Base-by-base conservation (phyloP, 2,113 vertebrate genomes). In the Pollachius pollachius region DNA sequence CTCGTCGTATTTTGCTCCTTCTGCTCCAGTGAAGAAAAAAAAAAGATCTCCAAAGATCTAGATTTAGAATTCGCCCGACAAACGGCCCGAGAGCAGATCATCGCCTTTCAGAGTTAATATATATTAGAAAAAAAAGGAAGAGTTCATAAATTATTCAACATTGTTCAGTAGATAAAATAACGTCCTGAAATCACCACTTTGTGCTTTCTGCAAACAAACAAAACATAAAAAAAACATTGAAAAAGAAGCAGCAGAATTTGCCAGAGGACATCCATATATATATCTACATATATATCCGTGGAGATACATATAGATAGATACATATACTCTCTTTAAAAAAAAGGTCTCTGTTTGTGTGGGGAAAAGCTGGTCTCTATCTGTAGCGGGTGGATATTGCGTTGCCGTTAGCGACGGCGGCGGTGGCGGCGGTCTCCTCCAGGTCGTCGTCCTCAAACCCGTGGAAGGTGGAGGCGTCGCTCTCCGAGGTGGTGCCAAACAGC, bases 381-480 rank as follows among this genome's bases (percentile, higher is more conserved):
- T 93, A 89, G 56, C 94, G 94, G 79, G 89, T 92, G 71, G 95
- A 91, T 79, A 92, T 90, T 85, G 92, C 91, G 79, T 94, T 94
- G 92, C 87, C 85, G 82, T 94, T 94, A 27, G 92, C 91, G 83
- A 94, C 91, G 83, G 23, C 23, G 23, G 94, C 90, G 80, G 92
- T 91, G 83, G 94, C 91, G 83, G 94, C 90, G 80, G 95, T 93
- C 86, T 97, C 96, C 83, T 97, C 97, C 83, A 95, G 93, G 87
- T 98, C 96, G 34, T 98, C 97, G 72, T 99, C 96, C 75, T 99
- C 96, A 88, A 98, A 98, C 92, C 97, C 97, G 77, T 97, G 96
- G 93, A 99, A 99, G 89, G 96, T 99, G 85, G 96, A 98, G 65
- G 96, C 96, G 93, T 99, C 97, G 90, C 97, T 99, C 93, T 99